phyloP scores from a whole-genome alignment of 1,140 invertebrate genomes.

The Chironomus striatipennis region DNA sequence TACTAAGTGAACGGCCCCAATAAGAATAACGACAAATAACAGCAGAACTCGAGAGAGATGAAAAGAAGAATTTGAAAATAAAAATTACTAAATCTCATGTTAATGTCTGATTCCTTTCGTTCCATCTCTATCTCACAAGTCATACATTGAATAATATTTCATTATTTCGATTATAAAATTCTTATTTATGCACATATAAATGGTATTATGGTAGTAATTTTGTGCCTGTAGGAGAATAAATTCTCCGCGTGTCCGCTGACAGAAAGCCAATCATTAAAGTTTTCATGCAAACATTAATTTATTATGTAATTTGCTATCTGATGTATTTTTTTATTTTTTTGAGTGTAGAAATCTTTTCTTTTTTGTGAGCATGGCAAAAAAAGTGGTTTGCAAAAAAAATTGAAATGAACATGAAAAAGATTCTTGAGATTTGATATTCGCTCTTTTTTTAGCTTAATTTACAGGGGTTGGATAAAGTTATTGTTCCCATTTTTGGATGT shows the following conservation, averaged over 20 bases:
- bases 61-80: background rate
- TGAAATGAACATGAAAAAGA: slow-evolving; percentile 9
- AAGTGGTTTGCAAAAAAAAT: background rate
- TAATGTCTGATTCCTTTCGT: background rate
- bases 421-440: slow-evolving; percentile 14
- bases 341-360: no score
- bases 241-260: slow-evolving; percentile 7
- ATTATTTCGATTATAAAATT: background rate
- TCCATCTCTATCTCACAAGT: no score
- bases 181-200: background rate
- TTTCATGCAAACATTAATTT: slow-evolving; percentile 22
- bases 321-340: background rate
- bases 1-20: no score
- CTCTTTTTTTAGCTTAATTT: background rate
- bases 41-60: background rate
- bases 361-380: background rate
- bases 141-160: background rate
- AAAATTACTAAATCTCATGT: slow-evolving; percentile 1
- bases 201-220: background rate
- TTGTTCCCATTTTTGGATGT: no score
- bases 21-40: background rate
- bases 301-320: slow-evolving; percentile 2
- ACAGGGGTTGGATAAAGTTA: no score
- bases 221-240: background rate
- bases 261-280: slow-evolving; percentile 3